Evolutionary conservation across 1,140 invertebrate species (phyloP).

Genomic region (Ridgeia piscesae): DNA sequence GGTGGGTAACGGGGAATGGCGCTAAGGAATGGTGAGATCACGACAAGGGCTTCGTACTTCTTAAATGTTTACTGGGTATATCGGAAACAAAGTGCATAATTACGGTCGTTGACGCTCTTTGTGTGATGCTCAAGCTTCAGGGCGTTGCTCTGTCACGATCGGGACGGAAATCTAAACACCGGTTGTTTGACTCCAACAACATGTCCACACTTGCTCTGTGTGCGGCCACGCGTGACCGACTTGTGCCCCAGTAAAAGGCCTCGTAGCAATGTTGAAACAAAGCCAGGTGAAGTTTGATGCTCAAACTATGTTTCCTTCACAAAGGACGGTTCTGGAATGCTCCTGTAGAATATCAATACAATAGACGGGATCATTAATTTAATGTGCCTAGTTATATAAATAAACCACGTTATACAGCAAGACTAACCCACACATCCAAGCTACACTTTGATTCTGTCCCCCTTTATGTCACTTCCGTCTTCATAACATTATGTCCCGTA

Average conservation of each 20-base stretch:
- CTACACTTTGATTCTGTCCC: too few species aligned
- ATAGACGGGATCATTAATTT: background rate
- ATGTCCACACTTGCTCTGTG: background rate
- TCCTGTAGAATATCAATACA: background rate
- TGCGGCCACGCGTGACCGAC: background rate
- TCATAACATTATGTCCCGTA: too few species aligned
- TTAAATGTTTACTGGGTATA: background rate
- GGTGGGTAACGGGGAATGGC: background rate
- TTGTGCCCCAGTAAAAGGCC: background rate
- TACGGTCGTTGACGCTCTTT: background rate
- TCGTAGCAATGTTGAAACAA: background rate
- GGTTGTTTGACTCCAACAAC: background rate
- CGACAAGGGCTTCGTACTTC: background rate
- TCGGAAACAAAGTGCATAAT: background rate
- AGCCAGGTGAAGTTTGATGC: background rate
- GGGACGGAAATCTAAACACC: background rate
- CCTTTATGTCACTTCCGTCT: too few species aligned
- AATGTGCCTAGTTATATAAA: background rate
- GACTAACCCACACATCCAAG: background rate
- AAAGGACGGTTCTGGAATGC: background rate
- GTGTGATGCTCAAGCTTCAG: background rate
- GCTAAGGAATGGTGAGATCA: background rate
- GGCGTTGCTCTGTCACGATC: background rate
- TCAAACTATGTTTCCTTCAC: background rate
- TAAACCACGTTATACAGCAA: background rate